Evolutionary conservation across 2,888 invertebrate species (phyloP), one percentile per base, ranked within the genome.

Genomic region (Diaphora mendica): DNA sequence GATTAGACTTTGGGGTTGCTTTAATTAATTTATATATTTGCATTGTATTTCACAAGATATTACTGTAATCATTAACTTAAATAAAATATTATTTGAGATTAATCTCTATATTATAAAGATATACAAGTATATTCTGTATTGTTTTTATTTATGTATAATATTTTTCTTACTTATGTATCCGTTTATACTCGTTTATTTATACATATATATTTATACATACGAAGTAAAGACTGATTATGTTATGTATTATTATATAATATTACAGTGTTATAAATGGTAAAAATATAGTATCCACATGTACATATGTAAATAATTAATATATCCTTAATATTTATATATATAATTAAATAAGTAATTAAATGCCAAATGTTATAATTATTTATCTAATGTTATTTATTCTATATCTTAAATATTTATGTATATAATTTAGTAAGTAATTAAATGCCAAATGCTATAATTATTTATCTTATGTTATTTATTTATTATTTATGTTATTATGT

Each of bases 1-100:
- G 84, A 83, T 83, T 83, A 51, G 94, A 84, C 94, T 95, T 95
- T 95, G 94, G 95, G 89, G 84, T 87, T 91, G 95, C 95, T 95
- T 95, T 95, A 94, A 94, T 88, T 84, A 84, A 80, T 82, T 75
- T 75, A 86, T 85, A 76, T 66, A 82, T 68, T 70, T 77, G 3
- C 77, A 79, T 79, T 75, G 75, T 78, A 64, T 76, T 72, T 74
- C 71, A 77, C 72, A 68, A 65, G 71, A 73, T 68, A 69, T 72
- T 77, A 72, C 74, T 79, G 65, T 79, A 71, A 73, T 75, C 78
- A 74, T 76, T 71, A 71, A 68, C 2, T 39, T 83, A 77, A 81
- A 68, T 79, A 82, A 77, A 83, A 79, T 85, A 84, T 78, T 81
- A 62, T 82, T 75, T 79, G 76, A 68, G 70, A 79, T 79, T 78